Percentiles rank a stretch among this genome's conserved stretches.
Evolutionary conservation across 2,888 invertebrate genomes (phyloP).

Genomic region (Mechanitis mazaeus): DNA sequence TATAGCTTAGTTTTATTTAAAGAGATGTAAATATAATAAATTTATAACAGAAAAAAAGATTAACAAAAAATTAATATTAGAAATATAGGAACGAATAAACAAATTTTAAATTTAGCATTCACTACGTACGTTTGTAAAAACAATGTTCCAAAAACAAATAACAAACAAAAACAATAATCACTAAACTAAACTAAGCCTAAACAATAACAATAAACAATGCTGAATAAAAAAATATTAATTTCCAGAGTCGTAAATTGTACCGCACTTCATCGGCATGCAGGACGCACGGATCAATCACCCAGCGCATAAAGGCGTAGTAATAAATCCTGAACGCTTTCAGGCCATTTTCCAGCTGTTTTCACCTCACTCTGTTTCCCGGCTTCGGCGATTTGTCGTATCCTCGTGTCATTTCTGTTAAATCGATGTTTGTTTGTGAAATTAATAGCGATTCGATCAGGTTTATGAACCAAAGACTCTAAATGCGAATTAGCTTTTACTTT

Average conservation of each 20-base stretch:
- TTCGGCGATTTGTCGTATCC: conserved; percentile 41
- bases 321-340: conserved; percentile 50
- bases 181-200: conserved; percentile 1
- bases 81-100: no score
- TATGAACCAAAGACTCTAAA: background rate
- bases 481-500: background rate
- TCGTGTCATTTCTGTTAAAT: conserved; percentile 20
- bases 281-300: conserved; percentile 52
- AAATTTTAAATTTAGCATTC: no score
- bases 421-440: conserved; percentile 15
- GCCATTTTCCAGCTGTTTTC: conserved; percentile 66
- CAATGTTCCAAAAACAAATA: no score
- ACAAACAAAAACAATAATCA: no score
- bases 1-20: background rate
- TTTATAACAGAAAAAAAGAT: background rate
- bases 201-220: conserved; percentile 3
- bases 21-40: background rate
- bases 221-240: conserved; percentile 7
- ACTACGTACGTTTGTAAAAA: no score
- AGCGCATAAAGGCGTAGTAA: conserved; percentile 50
- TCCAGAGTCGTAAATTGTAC: conserved; percentile 8
- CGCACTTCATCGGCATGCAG: conserved; percentile 40
- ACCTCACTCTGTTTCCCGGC: conserved; percentile 46
- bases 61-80: no score
- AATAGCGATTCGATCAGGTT: conserved; percentile 9